Evolutionary conservation across 2,888 invertebrate species (phyloP), one percentile per base, ranked within the genome.

Genomic region (Fabriciana adippe): DNA sequence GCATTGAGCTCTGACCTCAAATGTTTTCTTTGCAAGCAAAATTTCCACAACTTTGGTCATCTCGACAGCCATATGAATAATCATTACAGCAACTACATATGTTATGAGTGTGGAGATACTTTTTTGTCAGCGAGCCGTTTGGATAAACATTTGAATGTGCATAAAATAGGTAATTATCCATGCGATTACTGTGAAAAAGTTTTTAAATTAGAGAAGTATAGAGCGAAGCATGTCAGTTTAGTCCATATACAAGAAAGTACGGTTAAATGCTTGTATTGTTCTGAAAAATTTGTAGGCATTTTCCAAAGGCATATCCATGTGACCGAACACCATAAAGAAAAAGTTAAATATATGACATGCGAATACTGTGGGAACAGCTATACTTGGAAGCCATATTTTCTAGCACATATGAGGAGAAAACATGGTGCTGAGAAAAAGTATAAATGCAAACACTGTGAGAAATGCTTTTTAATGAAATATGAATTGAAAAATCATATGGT

Each of bases 181-280:
- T 94, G 94, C 68, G 79, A 82, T 0, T 73, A 79, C 0, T 94
- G 94, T 72, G 77, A 83, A 0, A 93, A 93, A 73, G 83, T 88
- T 0, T 94, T 93, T 68, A 78, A 83, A 0, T 68, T 90, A 15
- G 76, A 81, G 0, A 81, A 82, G 21, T 87, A 89, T 45, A 79
- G 74, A 31, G 75, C 72, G 0, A 88, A 86, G 48, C 91, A 91
- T 31, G 69, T 75, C 0, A 76, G 79, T 0, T 45, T 78, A 0
- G 80, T 85, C 0, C 91, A 90, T n/a, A 71, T 76, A 1, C 75
- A 78, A 2, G 45, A 69, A 0, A 26, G 67, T 0, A 76, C 75
- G 0, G 78, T 78, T 1, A 85, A 81, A 62, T 90, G 91, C 59
- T 1, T 64, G 1, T 81, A 86, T 31, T 91, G 91, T 35, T 6